Base-by-base conservation (phyloP, 1,140 invertebrate genomes). In the Platyura marginata region DNA sequence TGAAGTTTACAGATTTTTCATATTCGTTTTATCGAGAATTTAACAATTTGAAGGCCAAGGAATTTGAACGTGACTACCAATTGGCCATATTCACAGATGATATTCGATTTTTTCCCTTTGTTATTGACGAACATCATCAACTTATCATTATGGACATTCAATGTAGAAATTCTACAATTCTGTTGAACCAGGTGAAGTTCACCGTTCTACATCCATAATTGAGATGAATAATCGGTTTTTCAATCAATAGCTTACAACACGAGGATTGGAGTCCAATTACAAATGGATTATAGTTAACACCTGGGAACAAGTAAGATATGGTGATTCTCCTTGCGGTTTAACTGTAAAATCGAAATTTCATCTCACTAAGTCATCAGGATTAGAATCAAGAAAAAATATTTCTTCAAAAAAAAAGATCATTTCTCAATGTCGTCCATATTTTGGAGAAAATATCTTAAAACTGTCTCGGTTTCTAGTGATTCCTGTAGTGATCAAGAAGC, bases 121-220 rank as follows among this genome's bases (percentile, higher is more conserved):
- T 36, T 13, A 36, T 16, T 3, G 34, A 43, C 18, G 42, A 43
- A 22, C 34, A 43, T 21, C 21, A 38, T 4, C 19, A 43, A 3
- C 20, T 43, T 20, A 43, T 43, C 8, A 23, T 43, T 10, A 33
- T 43, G 3, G 42, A 43, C 29, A 29, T 37, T 3, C 18, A 29
- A 13, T 43, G 42, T 33, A 23, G 23, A 13, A 36, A 34, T 15
- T 10, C 15, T 3, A 21, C 3, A 15, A 21, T 43, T 23, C 19
- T 43, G 34, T 3, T 16, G 13, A n/a, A 37, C 4, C 21, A 19
- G 3, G 3, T 8, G 2, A 8, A 22, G 2, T 42, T 3, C 19
- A 29, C 35, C 13, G 20, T 42, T 34, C 21, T n/a, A 4, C 22
- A n/a, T 4, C 13, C 6, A 23, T 19, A 23, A 37, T 42, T n/a